Base-by-base conservation (phyloP, 1,140 invertebrate genomes). In the Anastrepha ludens region DNA sequence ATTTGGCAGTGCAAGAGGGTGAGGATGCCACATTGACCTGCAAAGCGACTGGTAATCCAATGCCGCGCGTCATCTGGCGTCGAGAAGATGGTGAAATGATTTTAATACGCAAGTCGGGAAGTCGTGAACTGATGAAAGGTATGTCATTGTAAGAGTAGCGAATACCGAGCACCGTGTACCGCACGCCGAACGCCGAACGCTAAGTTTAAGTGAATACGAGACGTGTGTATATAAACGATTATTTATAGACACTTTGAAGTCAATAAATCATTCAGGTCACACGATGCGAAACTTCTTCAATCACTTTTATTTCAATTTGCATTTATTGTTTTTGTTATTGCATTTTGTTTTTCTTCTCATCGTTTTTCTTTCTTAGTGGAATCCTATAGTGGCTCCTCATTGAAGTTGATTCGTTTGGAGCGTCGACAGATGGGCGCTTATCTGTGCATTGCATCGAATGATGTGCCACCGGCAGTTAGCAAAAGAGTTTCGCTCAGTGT, bases 381-480 rank as follows among this genome's bases (percentile, higher is more conserved):
- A 88, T 95, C 95, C 81, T 97, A 96, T 93, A 96, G 96, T 90
- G 96, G 96, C 74, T 96, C 96, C 74, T 94, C 94, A 55, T 94
- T 97, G 90, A 94, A 96, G 86, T 95, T 98, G 89, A 95, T 96
- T 94, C 95, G 96, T 67, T 94, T 97, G 90, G 97, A 97, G 90
- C 94, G 97, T 87, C 94, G 95, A 90, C 97, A 98, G 94, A 98
- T 98, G 97, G 97, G 97, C 58, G 96, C 96, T 55, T 98, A 97
- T 93, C 95, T 97, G 88, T 98, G 97, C 94, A 98, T 98, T 90
- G 97, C 97, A 50, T 97, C 96, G 90, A 98, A 98, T 93, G 97
- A 98, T 93, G 97, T 98, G 41, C 97, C 97, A 88, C 97, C 97
- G 47, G 97, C 97, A 15, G 97, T 98, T 90, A 97, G 97, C 94